Base-by-base conservation (phyloP, 2,888 invertebrate genomes). In the Himalopsyche kuldschensis region DNA sequence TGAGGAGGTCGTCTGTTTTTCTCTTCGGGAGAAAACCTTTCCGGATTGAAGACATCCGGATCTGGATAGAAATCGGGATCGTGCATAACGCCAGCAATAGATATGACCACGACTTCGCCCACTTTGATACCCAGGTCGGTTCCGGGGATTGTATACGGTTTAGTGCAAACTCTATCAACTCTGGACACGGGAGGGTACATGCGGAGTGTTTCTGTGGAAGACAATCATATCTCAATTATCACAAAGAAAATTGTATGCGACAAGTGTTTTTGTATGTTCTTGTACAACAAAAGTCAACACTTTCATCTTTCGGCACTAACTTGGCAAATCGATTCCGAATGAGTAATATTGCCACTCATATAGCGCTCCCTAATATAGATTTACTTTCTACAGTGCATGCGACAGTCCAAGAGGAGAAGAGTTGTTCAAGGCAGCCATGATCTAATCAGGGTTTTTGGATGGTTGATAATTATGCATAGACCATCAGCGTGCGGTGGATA, bases 31-130 rank as follows among this genome's bases (percentile, higher is more conserved):
- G 90, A 90, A 87, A 94, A 94, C 83, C 94, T 89, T 84, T 93
- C 93, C 0, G 93, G 92, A 75, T 89, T 90, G 87, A 93, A 93
- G 47, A 89, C 89, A 0, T 91, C 88, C 0, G 94, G 94, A 31
- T 93, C 90, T 0, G 93, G 92, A 86, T 92, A 94, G 86, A 90
- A 89, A 17, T 92, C 89, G 0, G 92, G 90, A 87, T 94, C 93
- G 88, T 90, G 91, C 81, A 94, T 93, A 6, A 94, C 88, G 0
- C 91, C 93, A 82, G 90, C 89, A 1, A 92, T 87, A 0, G 93
- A 91, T 79, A 93, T 89, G 6, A 89, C 89, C 0, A 94, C 87
- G 0, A 90, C 87, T 32, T 91, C 90, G 0, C 92, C 93, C 3
- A 90, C 90, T 47, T 91, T 88, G 0, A 94, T 84, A 0, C 88